phyloP scores from a whole-genome alignment of 2,888 invertebrate species.

The Agrypnus murinus region DNA sequence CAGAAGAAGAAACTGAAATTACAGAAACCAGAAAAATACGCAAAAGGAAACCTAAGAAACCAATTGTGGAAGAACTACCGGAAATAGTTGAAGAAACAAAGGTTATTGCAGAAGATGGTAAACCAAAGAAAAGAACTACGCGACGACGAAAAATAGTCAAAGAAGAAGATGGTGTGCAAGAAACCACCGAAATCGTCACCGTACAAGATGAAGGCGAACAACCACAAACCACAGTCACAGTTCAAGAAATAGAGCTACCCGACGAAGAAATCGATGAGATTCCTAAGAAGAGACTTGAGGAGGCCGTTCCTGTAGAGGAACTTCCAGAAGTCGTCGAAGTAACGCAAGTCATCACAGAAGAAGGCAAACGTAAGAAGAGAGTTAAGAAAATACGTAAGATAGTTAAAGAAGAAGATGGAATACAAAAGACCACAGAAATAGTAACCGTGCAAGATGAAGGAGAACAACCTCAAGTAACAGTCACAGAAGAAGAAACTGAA shows the following conservation, averaged over 20 bases:
- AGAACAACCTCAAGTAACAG: constrained; percentile 63
- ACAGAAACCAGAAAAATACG: constrained; percentile 50
- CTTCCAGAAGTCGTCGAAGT: constrained; percentile 51
- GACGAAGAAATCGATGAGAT: constrained; percentile 56
- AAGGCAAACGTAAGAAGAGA: constrained; percentile 52
- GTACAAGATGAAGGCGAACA: constrained; percentile 66
- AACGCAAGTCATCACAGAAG: constrained; percentile 42
- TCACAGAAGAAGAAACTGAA: constrained; percentile 58
- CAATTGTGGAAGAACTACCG: constrained; percentile 45
- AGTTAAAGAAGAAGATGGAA: constrained; percentile 59
- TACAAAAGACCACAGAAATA: constrained; percentile 69
- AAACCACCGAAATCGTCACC: constrained; percentile 62
- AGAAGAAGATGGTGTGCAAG: constrained; percentile 62
- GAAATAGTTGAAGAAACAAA: constrained; percentile 61
- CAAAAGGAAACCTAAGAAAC: constrained; percentile 49
- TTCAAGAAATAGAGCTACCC: constrained; percentile 56
- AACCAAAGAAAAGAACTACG: constrained; percentile 55
- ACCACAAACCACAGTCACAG: constrained; percentile 64
- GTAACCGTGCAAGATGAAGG: constrained; percentile 65
- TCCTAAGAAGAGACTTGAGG: constrained; percentile 49
- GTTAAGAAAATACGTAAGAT: constrained; percentile 67
- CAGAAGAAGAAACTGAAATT: constrained; percentile 55
- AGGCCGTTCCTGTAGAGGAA: constrained; percentile 59
- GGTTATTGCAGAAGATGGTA: constrained; percentile 65
- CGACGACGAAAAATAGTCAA: constrained; percentile 55